phyloP scores from a whole-genome alignment of 2,888 invertebrate genomes.

The Calameuta filiformis region DNA sequence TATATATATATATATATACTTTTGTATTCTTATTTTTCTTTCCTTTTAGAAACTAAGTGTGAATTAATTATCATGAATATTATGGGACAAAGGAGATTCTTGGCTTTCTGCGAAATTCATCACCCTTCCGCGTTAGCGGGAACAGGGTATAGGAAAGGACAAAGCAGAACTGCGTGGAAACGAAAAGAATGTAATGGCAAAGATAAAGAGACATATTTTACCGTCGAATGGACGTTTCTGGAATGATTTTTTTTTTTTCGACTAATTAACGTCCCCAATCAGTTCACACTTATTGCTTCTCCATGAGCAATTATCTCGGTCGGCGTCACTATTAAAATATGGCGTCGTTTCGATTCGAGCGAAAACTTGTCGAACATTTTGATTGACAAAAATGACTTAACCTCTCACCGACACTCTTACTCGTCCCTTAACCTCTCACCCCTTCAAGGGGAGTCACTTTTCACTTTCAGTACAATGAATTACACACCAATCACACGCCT shows the following conservation, averaged over 20 bases:
- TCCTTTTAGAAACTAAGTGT: background rate
- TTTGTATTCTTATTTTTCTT: background rate
- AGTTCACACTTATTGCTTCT: background rate
- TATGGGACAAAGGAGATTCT: background rate
- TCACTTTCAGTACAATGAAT: background rate
- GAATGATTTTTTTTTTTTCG: background rate
- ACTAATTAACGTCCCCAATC: background rate
- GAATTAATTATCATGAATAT: background rate
- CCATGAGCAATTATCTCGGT: conserved; percentile 2
- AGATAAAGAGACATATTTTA: background rate
- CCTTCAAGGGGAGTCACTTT: background rate
- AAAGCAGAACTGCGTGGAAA: background rate
- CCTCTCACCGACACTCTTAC: background rate
- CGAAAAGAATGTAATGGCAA: background rate
- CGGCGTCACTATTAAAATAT: background rate
- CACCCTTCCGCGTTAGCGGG: background rate
- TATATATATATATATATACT: background rate
- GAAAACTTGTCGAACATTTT: background rate
- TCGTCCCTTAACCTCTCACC: background rate
- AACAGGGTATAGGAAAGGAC: background rate
- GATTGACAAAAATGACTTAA: background rate
- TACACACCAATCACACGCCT: background rate
- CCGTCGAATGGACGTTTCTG: background rate
- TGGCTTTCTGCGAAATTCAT: background rate
- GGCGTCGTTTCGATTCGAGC: background rate